These are phyloP conservation scores for Norana najaformis DNA, from an alignment of 2,888 invertebrate genomes.

Conservation along the genomic window DNA sequence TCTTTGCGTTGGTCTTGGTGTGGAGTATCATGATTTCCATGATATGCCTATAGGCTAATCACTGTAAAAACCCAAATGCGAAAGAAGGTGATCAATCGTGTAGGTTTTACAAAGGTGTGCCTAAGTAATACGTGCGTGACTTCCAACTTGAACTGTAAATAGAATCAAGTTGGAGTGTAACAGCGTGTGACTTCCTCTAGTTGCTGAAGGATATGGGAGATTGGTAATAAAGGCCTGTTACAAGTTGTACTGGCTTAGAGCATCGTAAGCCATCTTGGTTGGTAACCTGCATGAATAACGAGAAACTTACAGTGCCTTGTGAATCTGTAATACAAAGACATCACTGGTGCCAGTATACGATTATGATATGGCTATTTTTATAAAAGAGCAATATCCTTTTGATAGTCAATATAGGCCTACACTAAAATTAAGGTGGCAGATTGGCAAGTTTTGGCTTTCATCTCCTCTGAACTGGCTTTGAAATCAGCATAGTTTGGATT, in stretches of 20 bases:
- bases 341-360: neutral
- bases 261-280: neutral
- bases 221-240: neutral
- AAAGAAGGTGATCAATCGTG: neutral
- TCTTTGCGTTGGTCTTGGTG: no score
- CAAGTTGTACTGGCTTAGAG: neutral
- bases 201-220: neutral
- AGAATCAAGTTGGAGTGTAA: neutral
- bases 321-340: neutral
- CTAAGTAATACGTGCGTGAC: neutral
- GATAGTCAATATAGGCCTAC: neutral
- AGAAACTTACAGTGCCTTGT: no score
- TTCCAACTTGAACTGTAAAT: neutral
- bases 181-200: neutral
- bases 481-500: no score
- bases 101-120: neutral
- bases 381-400: neutral
- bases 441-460: neutral
- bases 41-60: no score
- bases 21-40: no score
- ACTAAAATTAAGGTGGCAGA: slow-evolving; percentile 1
- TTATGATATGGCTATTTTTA: no score
- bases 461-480: neutral
- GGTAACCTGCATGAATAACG: neutral
- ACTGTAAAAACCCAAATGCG: neutral